These are phyloP conservation scores for Camelus bactrianus DNA, from an alignment of 2,113 vertebrate genomes.

Conservation along the genomic window DNA sequence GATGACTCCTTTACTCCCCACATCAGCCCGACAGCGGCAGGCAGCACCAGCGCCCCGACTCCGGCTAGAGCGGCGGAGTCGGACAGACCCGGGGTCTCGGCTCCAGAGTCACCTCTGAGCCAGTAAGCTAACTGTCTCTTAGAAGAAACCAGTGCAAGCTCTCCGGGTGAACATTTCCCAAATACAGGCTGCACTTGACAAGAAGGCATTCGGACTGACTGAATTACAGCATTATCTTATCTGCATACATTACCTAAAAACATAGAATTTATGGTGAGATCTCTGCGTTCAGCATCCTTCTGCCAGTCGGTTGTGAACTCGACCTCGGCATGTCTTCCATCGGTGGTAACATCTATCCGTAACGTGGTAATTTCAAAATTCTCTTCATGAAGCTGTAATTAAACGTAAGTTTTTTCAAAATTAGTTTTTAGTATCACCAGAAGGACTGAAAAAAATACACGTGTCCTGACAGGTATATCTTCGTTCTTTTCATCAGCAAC, in stretches of 20 bases:
- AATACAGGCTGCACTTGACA: background rate
- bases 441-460: background rate
- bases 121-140: background rate
- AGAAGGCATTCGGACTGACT: background rate
- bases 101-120: background rate
- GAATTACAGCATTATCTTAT: background rate
- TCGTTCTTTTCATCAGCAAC: background rate
- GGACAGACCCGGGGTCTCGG: background rate
- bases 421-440: background rate
- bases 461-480: background rate
- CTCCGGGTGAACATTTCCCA: background rate
- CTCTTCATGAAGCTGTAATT: conserved; percentile 93
- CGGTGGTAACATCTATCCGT: conserved; percentile 94
- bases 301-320: conserved; percentile 98
- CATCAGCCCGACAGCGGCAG: background rate
- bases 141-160: background rate
- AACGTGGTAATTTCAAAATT: conserved; percentile 98
- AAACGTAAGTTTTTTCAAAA: background rate
- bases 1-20: background rate
- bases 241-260: conserved; percentile 92
- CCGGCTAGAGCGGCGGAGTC: no score
- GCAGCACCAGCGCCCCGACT: rapidly evolving
- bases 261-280: conserved; percentile 99
- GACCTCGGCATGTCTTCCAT: conserved; percentile 95
- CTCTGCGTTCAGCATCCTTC: conserved; percentile 95